A percentile compares a stretch with the other conserved stretches of the same genome.
These are phyloP conservation scores for Nothocercus nigrocapillus DNA, from an alignment of 2,113 vertebrate genomes.

Conservation along the genomic window DNA sequence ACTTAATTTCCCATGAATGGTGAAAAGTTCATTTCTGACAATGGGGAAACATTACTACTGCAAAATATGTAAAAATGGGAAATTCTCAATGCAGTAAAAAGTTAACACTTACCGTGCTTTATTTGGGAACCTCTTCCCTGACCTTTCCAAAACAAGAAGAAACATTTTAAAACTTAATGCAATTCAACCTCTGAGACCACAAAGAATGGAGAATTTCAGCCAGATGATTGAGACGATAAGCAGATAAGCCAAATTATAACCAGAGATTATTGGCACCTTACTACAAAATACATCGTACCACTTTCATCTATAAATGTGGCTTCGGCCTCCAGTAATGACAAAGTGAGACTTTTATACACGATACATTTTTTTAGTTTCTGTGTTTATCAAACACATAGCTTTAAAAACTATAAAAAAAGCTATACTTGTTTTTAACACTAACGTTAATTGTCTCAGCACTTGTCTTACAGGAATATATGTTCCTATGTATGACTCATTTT, in stretches of 20 bases:
- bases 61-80: not conserved
- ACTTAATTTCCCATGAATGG: not conserved
- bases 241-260: not conserved
- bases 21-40: not conserved
- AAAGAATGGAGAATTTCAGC: not conserved
- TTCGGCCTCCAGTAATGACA: not conserved
- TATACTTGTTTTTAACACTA: not conserved
- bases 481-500: not conserved
- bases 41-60: not conserved
- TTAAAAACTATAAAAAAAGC: not conserved
- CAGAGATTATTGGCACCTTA: not conserved
- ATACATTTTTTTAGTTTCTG: not conserved
- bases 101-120: not conserved
- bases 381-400: not conserved
- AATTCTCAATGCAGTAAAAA: not conserved
- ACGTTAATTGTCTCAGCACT: not conserved
- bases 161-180: not conserved
- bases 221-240: not conserved
- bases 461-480: not conserved
- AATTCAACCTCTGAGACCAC: not conserved
- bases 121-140: not conserved
- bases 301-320: not conserved
- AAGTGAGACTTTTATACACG: not conserved
- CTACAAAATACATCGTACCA: not conserved
- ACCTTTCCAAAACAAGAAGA: not conserved